Conservation (phyloP, 1,140 invertebrate species). For the Macrosteles quadrilineatus region DNA sequence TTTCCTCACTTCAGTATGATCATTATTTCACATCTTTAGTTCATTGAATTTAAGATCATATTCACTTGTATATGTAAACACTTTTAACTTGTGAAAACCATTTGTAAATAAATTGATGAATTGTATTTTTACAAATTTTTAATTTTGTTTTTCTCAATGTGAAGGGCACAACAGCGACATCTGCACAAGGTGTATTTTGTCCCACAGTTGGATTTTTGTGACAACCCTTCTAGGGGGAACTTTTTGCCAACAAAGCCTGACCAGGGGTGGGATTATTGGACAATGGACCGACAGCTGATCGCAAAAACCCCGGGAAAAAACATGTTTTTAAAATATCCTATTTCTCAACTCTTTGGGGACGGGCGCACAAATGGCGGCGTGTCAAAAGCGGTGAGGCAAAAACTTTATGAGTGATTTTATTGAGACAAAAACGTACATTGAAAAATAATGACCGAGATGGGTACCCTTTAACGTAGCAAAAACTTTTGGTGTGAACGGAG, state of each 20-base stretch:
- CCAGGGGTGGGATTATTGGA: not conserved
- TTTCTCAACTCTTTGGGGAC: conserved; percentile 2
- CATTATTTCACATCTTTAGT: too few relatives aligned
- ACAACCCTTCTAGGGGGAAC: not conserved
- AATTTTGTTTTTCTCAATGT: too few relatives aligned
- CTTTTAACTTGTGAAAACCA: too few relatives aligned
- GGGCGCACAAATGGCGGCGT: conserved; percentile 6
- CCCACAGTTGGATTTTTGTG: conserved; percentile 16
- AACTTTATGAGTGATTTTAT: not conserved
- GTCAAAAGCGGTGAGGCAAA: not conserved
- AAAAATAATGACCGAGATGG: too few relatives aligned
- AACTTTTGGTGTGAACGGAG: too few relatives aligned
- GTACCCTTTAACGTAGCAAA: too few relatives aligned
- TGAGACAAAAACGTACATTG: conserved; percentile 1
- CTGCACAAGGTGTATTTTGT: not conserved
- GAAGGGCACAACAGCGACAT: too few relatives aligned
- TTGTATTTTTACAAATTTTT: too few relatives aligned
- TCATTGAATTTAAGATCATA: too few relatives aligned
- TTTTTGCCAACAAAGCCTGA: not conserved
- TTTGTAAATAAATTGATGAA: too few relatives aligned
- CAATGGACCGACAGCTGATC: conserved; percentile 19
- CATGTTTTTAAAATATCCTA: conserved; percentile 25
- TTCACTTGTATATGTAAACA: too few relatives aligned
- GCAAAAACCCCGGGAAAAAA: conserved; percentile 20
- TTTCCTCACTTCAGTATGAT: too few relatives aligned